Conservation (phyloP, 2,113 vertebrate species). For the Paramisgurnus dabryanus region DNA sequence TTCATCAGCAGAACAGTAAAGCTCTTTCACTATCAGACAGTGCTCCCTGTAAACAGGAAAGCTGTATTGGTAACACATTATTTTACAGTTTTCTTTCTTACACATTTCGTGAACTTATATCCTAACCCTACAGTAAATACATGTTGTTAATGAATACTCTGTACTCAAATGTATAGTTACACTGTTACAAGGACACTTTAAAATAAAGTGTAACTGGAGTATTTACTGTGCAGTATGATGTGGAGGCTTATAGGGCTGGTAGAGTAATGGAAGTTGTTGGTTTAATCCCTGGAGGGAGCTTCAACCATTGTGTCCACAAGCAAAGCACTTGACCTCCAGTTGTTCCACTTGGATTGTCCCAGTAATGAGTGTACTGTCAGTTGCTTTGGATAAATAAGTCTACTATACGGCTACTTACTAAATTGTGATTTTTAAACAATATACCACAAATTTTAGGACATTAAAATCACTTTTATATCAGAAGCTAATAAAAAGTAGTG, state of each 20-base stretch:
- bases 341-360: too few relatives aligned
- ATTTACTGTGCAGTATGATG: too few relatives aligned
- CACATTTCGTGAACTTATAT: too few relatives aligned
- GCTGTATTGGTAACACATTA: neutral
- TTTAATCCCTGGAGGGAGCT: neutral
- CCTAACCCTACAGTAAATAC: too few relatives aligned
- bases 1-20: conserved; percentile 86
- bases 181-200: too few relatives aligned
- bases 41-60: conserved; percentile 80
- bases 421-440: neutral
- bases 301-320: conserved; percentile 2
- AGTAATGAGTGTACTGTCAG: neutral
- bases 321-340: neutral
- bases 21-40: conserved; percentile 91
- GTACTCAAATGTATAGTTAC: too few relatives aligned
- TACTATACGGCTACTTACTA: neutral
- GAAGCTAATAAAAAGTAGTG: too few relatives aligned
- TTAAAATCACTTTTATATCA: too few relatives aligned
- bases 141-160: too few relatives aligned
- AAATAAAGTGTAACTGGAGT: too few relatives aligned
- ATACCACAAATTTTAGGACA: too few relatives aligned
- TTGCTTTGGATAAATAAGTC: neutral
- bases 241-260: neutral
- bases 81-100: too few relatives aligned
- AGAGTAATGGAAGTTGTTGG: neutral